phyloP scores from a whole-genome alignment of 1,140 invertebrate species.

The Drosophila sucinea region DNA sequence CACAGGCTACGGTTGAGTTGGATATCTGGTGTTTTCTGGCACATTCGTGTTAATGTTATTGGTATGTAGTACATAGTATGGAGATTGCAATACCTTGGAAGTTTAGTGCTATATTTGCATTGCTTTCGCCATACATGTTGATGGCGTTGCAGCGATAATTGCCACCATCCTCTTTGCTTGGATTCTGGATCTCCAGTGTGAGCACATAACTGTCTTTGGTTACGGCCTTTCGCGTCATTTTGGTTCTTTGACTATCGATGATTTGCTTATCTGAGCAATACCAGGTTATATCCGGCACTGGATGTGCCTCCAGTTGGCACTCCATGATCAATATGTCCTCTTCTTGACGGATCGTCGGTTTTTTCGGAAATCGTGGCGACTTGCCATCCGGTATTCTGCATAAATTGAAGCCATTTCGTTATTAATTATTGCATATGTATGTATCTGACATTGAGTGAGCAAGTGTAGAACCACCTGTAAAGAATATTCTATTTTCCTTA shows the following conservation, averaged over 20 bases:
- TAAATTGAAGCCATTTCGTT: constrained; percentile 44
- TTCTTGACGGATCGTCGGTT: constrained; percentile 97
- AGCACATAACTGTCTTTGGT: constrained; percentile 95
- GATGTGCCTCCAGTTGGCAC: constrained; percentile 96
- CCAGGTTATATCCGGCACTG: constrained; percentile 97
- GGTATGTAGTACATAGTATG: constrained; percentile 24
- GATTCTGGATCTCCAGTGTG: constrained; percentile 96
- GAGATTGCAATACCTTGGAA: constrained; percentile 93
- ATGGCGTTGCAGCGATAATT: constrained; percentile 99
- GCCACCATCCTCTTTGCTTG: constrained; percentile 97
- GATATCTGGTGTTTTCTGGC: constrained; percentile 12
- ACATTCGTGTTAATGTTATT: constrained; percentile 17
- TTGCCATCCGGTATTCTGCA: constrained; percentile 96
- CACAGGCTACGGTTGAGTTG: constrained; percentile 13
- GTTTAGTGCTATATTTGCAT: constrained; percentile 99
- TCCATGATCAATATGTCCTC: constrained; percentile 97
- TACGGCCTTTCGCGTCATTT: constrained; percentile 92
- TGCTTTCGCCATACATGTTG: constrained; percentile 99
- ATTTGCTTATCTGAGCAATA: constrained; percentile 94
- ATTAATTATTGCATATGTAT: constrained; percentile 24
- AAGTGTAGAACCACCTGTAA: constrained; percentile 17
- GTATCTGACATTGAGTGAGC: constrained; percentile 17
- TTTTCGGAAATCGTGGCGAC: constrained; percentile 97
- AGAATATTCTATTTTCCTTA: constrained; percentile 84
- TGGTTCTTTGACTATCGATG: constrained; percentile 90